Evolutionary conservation across 1,140 invertebrate species (phyloP), one percentile per base, ranked within the genome.

Genomic region (Linepithema humile): DNA sequence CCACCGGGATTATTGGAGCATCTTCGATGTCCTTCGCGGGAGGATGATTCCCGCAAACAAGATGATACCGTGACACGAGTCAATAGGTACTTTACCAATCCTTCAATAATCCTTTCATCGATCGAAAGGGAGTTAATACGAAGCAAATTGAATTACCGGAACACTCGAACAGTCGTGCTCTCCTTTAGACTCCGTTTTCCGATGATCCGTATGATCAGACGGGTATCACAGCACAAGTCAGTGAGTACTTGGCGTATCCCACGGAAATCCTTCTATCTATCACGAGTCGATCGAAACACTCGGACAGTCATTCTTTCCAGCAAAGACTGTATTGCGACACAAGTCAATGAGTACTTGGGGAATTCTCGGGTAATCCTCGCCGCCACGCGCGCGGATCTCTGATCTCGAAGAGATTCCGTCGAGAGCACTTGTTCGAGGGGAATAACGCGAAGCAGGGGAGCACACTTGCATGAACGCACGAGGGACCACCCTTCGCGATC

Each of bases 381-480:
- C 12, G 40, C 29, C 57, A 35, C 57, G 40, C 78, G 78, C 48
- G 62, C 60, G n/a, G 10, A 38, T 15, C n/a, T n/a, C n/a, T 35
- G 62, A 78, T 78, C 23, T 67, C 35, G 32, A 5, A 50, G 40
- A n/a, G n/a, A n/a, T n/a, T n/a, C 43, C 32, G 15, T 40, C 43
- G 74, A 38, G 40, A 12, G 20, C 60, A 78, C 74, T 67, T 20
- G 23, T 62, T 32, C n/a, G 7, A 26, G 7, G 45, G 12, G 20
- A n/a, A 3, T 12, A 9, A 48, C 43, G 59, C 40, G 20, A 4
- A 12, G 3, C 23, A 10, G 35, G 72, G 65, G 53, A 6, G 35
- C 65, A 40, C 69, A 84, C 75, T 83, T 53, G 74, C 80, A 40
- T 48, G 29, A 45, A 69, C 7, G 60, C 26, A 48, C 35, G n/a